Evolutionary conservation across 2,113 vertebrate genomes (phyloP).

Genomic region (Pongo abelii): DNA sequence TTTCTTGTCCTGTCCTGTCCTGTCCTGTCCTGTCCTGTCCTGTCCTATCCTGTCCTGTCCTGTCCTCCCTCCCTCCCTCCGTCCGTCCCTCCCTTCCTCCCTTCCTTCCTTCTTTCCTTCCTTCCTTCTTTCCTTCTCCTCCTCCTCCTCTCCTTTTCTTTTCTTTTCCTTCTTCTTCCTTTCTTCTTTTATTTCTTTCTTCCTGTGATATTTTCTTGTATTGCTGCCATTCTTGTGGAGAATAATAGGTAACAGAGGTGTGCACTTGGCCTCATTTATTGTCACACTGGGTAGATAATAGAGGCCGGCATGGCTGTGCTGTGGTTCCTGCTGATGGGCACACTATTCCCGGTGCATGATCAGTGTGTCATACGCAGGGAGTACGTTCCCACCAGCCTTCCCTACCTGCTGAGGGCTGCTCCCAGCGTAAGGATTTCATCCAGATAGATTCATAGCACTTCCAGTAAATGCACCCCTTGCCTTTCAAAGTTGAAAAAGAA

Average conservation of each 20-base stretch:
- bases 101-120: fast-evolving
- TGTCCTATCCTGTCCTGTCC: no score
- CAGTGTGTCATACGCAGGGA: background rate
- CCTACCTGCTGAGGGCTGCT: constrained; percentile 55
- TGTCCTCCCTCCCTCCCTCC: no score
- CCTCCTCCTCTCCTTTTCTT: no score
- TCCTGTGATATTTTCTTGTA: constrained; percentile 74
- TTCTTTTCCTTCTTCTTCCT: no score
- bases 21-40: no score
- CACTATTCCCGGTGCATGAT: constrained; percentile 10
- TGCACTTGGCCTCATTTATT: constrained; percentile 77
- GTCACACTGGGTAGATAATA: constrained; percentile 73
- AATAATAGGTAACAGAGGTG: constrained; percentile 72
- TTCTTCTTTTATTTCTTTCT: background rate
- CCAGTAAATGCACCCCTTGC: background rate
- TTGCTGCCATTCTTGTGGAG: constrained; percentile 79
- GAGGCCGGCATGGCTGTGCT: constrained; percentile 56
- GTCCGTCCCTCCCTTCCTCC: fast-evolving
- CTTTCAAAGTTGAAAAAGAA: background rate
- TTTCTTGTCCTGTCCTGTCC: no score
- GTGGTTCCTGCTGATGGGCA: constrained; percentile 71
- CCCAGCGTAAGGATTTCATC: background rate
- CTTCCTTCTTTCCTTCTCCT: no score
- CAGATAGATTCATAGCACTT: constrained; percentile 35
- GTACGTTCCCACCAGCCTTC: constrained; percentile 36